Conservation (phyloP, 2,113 vertebrate genomes). For the Bettongia penicillata region DNA sequence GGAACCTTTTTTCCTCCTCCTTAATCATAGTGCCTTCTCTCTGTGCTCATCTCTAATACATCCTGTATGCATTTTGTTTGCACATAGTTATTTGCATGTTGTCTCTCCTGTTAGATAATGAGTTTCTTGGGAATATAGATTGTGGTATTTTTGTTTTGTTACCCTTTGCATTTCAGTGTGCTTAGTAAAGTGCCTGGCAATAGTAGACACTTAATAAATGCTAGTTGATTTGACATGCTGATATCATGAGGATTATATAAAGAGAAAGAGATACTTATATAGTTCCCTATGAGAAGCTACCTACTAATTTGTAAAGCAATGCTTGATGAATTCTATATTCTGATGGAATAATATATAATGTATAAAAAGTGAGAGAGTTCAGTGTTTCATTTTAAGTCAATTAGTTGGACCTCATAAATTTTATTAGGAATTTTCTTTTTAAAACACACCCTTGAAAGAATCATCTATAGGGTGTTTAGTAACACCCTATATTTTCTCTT, state of each 20-base stretch:
- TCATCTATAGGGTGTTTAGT: too few relatives aligned
- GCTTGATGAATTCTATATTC: background rate
- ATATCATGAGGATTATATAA: background rate
- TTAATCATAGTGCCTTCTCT: background rate
- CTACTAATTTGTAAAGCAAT: constrained; percentile 24
- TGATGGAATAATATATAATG: background rate
- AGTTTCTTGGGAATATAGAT: background rate
- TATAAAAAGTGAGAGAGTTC: background rate
- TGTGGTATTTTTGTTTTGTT: background rate
- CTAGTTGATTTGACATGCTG: background rate
- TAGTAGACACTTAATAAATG: background rate
- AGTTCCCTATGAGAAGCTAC: background rate
- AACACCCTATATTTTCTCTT: too few relatives aligned
- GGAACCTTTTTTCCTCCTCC: background rate
- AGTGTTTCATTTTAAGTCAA: background rate
- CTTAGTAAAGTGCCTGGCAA: background rate
- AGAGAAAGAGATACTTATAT: background rate
- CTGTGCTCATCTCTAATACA: background rate
- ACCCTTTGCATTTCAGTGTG: background rate
- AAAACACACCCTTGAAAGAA: too few relatives aligned
- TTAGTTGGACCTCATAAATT: too few relatives aligned
- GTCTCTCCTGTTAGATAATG: background rate
- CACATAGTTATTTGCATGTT: background rate
- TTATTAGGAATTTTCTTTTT: too few relatives aligned
- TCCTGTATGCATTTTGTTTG: background rate